phyloP scores from a whole-genome alignment of 2,888 invertebrate genomes.

The Elegia similella region DNA sequence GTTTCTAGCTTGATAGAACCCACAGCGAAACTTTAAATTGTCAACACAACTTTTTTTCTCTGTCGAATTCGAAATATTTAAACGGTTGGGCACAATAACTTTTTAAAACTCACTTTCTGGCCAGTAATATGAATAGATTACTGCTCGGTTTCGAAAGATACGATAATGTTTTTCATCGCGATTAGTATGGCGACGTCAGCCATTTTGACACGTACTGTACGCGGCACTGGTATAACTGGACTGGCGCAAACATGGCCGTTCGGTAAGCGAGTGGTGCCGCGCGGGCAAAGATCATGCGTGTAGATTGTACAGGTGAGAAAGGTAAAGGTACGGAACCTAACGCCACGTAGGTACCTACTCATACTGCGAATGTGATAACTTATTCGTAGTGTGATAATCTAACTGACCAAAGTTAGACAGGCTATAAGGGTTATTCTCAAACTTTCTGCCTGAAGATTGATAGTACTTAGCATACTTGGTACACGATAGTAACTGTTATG shows the following conservation, averaged over 20 bases:
- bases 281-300: conserved; percentile 58
- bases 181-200: conserved; percentile 41
- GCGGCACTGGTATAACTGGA: conserved; percentile 55
- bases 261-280: conserved; percentile 40
- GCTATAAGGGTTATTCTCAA: too few relatives aligned
- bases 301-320: conserved; percentile 39
- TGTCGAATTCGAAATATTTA: conserved; percentile 22
- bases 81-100: conserved; percentile 17
- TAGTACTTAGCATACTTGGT: too few relatives aligned
- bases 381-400: too few relatives aligned
- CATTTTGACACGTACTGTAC: conserved; percentile 40
- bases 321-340: conserved; percentile 20
- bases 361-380: too few relatives aligned
- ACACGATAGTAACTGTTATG: too few relatives aligned
- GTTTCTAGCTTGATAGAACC: conserved; percentile 26
- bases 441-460: too few relatives aligned
- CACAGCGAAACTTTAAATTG: conserved; percentile 28
- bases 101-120: conserved; percentile 31
- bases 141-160: conserved; percentile 37
- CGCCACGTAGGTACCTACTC: background rate
- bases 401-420: too few relatives aligned
- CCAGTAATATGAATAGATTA: conserved; percentile 33
- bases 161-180: conserved; percentile 47
- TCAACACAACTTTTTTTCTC: conserved; percentile 40
- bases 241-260: conserved; percentile 63